Evolutionary conservation across 2,113 vertebrate species (phyloP).

Genomic region (Pseudonaja textilis): DNA sequence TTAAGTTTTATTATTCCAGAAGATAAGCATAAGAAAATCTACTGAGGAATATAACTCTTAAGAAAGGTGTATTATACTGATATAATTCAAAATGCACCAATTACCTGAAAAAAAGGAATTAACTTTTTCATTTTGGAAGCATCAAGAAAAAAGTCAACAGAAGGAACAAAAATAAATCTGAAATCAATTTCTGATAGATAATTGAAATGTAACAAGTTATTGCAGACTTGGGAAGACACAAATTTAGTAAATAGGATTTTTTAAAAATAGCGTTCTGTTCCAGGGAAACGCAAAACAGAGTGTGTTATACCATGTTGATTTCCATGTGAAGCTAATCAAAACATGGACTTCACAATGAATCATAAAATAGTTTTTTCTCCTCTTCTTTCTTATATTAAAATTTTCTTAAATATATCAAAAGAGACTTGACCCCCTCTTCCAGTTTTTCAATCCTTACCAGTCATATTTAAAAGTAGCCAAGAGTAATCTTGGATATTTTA

Average conservation of each 20-base stretch:
- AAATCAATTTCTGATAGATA: conserved; percentile 15
- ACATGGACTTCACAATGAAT: neutral
- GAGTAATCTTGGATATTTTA: neutral
- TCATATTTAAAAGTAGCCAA: neutral
- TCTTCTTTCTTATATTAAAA: neutral
- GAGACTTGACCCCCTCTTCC: neutral
- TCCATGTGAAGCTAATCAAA: neutral
- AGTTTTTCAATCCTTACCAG: neutral
- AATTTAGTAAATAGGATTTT: neutral
- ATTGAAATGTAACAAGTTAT: neutral
- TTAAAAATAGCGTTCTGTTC: neutral
- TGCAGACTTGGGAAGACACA: neutral
- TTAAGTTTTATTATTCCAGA: conserved; percentile 13
- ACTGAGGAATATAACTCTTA: conserved; percentile 23
- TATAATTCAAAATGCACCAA: conserved; percentile 36
- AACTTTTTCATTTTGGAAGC: conserved; percentile 28
- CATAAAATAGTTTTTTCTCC: neutral
- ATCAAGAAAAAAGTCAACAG: conserved; percentile 20
- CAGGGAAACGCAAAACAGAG: neutral
- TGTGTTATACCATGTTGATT: neutral
- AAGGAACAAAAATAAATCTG: neutral
- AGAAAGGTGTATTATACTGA: conserved; percentile 26
- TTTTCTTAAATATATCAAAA: neutral
- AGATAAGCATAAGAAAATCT: conserved; percentile 14
- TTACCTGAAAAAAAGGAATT: conserved; percentile 10